phyloP scores from a whole-genome alignment of 2,113 vertebrate species.

The Myanophis thanlyinensis region DNA sequence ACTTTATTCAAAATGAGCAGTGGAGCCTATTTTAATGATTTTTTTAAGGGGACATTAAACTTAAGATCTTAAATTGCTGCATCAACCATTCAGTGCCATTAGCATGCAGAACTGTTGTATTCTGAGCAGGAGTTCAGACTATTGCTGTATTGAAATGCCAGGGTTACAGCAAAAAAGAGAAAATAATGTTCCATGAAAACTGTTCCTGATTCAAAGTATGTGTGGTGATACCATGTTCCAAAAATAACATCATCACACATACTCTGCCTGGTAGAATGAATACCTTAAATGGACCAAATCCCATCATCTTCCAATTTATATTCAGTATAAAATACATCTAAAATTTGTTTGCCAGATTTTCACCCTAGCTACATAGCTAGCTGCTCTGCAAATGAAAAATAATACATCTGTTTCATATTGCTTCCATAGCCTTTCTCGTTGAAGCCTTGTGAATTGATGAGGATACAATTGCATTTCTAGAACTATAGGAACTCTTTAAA shows the following conservation, averaged over 20 bases:
- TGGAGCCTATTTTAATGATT: not conserved
- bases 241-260: conserved; percentile 9
- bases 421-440: not conserved
- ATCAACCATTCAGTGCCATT: not conserved
- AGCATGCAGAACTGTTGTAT: not conserved
- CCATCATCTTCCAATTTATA: not conserved
- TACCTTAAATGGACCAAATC: conserved; percentile 16
- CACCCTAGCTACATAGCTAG: not conserved
- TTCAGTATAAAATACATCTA: not conserved
- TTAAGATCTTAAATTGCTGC: conserved; percentile 19
- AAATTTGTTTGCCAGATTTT: conserved; percentile 13
- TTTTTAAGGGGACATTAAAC: not conserved
- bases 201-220: conserved; percentile 11
- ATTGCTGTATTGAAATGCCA: not conserved
- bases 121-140: not conserved
- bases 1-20: conserved; percentile 12
- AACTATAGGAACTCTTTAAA: not conserved
- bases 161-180: conserved; percentile 21
- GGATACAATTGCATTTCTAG: not conserved
- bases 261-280: conserved; percentile 21
- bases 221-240: not conserved
- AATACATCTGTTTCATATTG: not conserved
- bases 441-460: not conserved
- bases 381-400: not conserved
- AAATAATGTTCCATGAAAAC: conserved; percentile 3